phyloP scores from a whole-genome alignment of 2,113 vertebrate genomes.

The Dasyprocta punctata region DNA sequence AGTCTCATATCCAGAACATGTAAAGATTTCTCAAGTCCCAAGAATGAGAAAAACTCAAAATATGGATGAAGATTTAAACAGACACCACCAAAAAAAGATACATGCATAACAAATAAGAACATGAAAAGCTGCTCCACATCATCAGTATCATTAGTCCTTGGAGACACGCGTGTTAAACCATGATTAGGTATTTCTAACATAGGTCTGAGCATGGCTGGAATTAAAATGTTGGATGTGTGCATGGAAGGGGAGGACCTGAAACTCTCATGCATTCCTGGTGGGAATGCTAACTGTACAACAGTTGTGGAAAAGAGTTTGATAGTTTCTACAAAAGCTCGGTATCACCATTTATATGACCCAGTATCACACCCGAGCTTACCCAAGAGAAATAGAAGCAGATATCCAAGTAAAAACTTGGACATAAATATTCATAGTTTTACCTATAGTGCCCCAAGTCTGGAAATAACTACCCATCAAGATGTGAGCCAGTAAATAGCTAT shows the following conservation, averaged over 20 bases:
- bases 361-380: background rate
- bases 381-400: background rate
- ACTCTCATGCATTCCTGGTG: background rate
- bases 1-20: background rate
- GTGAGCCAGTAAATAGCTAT: background rate
- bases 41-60: constrained; percentile 3
- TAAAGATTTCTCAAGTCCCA: constrained; percentile 4
- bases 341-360: background rate
- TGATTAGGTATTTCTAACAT: background rate
- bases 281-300: background rate
- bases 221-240: background rate
- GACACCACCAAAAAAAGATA: background rate
- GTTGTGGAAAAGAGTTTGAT: background rate
- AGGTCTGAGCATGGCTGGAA: background rate
- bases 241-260: background rate
- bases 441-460: background rate
- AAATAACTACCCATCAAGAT: background rate
- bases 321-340: background rate
- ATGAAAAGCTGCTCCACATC: background rate
- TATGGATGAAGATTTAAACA: background rate
- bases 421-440: background rate
- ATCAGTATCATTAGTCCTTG: background rate
- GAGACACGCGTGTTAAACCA: background rate
- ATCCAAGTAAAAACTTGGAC: background rate
- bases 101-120: background rate